A percentile compares a stretch with the other conserved stretches of the same genome.
phyloP scores from a whole-genome alignment of 2,113 vertebrate genomes.

The Dromiciops gliroides region DNA sequence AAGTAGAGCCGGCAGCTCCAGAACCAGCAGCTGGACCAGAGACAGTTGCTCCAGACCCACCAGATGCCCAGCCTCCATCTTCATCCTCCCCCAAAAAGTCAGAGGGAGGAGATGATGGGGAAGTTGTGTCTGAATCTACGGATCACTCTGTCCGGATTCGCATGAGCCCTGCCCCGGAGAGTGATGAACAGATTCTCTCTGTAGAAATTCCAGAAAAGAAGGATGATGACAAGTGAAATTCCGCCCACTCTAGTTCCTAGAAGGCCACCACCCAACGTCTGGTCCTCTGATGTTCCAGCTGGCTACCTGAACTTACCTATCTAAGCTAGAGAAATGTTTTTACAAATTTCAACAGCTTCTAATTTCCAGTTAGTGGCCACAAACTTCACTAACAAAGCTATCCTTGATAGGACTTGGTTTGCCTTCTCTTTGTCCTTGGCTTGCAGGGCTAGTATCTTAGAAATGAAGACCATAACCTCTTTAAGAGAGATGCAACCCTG shows the following conservation, averaged over 20 bases:
- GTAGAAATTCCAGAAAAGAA: conserved; percentile 82
- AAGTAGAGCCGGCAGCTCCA: not conserved
- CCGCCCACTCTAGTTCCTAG: not conserved
- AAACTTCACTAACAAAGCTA: not conserved
- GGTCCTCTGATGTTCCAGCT: conserved; percentile 2
- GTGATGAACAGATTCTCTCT: conserved; percentile 84
- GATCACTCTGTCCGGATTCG: conserved; percentile 84
- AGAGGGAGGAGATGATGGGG: not conserved
- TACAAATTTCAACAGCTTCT: conserved; percentile 10
- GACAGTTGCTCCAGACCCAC: conserved; percentile 78
- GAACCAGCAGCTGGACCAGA: conserved; percentile 24
- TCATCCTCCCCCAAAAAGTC: conserved; percentile 29
- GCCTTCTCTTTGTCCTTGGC: conserved; percentile 50
- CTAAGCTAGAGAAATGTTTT: conserved; percentile 42
- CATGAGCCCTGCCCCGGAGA: conserved; percentile 76
- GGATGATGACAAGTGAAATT: not conserved
- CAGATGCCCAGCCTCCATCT: conserved; percentile 78
- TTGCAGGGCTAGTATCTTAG: not conserved
- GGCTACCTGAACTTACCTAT: not conserved
- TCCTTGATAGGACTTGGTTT: conserved; percentile 30
- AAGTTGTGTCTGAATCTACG: conserved; percentile 73
- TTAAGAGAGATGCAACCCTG: not conserved
- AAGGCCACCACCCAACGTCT: not conserved
- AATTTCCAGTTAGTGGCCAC: not conserved
- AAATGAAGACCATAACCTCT: not conserved